Base-by-base conservation (phyloP, 92 coral and sea anemone genomes). In the Blastomussa wellsi region DNA sequence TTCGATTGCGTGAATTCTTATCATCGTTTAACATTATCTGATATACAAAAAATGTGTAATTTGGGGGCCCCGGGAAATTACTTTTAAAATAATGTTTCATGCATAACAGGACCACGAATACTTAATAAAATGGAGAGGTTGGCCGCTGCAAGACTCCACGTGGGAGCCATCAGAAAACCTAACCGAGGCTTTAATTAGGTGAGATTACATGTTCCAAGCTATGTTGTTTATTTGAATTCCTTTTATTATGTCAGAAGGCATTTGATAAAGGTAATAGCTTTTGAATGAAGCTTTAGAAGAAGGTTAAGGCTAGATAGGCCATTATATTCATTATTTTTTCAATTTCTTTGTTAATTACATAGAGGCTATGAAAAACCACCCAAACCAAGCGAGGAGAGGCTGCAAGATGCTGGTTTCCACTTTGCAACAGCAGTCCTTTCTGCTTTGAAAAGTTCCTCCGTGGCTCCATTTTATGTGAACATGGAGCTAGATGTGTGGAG, bases 401-500 rank as follows among this genome's bases (percentile, higher is more conserved):
- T 91, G 67, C 83, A 88, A 57, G 57, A 84, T 29, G 89, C 84
- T 17, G 89, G 79, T 16, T 72, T 76, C 76, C 80, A 81, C 39
- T 84, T 90, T 74, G 51, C 38, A 29, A 44, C 44, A 49, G 88
- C 80, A 20, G 68, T 88, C 22, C 72, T 91, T 16, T 33, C 87
- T 71, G 82, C 87, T 33, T 28, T 83, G 36, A 83, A 83, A 66
- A 73, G 81, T 82, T 19, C 79, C 11, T 83, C 87, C n/a, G 69
- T 83, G 19, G 33, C 87, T 28, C 82, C 87, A 72, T 17, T 83
- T 35, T 69, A 49, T 33, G 53, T 86, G 32, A 36, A 66, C 53
- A 90, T 90, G 69, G 79, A 93, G 3, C 80, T 87, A 6, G 95
- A 92, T 78, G 88, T 90, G 32, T 90, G 91, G 91, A 57, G 92